Evolutionary conservation across 2,113 vertebrate genomes (phyloP).

Genomic region (Larimichthys crocea): DNA sequence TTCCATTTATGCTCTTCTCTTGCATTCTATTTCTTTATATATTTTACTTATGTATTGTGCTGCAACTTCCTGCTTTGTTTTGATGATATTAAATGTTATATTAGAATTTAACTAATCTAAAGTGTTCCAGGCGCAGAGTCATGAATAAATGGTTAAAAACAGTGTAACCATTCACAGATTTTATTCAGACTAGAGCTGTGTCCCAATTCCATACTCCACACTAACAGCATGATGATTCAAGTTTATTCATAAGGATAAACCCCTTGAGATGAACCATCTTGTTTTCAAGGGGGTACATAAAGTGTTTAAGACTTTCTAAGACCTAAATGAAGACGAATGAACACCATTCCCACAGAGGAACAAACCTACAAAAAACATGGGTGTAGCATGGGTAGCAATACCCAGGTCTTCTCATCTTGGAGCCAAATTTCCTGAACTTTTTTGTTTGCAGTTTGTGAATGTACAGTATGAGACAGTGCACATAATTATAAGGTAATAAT

Average conservation of each 20-base stretch:
- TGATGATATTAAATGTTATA: neutral
- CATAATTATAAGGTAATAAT: too few relatives aligned
- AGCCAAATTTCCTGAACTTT: too few relatives aligned
- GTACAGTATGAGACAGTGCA: too few relatives aligned
- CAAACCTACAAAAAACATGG: too few relatives aligned
- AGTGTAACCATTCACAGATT: neutral
- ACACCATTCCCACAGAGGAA: too few relatives aligned
- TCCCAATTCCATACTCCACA: neutral
- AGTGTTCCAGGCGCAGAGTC: neutral
- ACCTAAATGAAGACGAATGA: too few relatives aligned
- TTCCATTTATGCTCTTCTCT: neutral
- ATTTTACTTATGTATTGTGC: neutral
- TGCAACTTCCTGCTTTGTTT: neutral
- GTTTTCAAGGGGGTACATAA: too few relatives aligned
- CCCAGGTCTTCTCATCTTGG: too few relatives aligned
- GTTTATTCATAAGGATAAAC: neutral
- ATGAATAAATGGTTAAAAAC: neutral
- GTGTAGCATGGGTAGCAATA: too few relatives aligned
- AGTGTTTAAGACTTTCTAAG: too few relatives aligned
- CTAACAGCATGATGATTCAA: neutral
- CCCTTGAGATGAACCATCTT: too few relatives aligned
- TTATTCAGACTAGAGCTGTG: neutral
- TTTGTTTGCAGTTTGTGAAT: too few relatives aligned
- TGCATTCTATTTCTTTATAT: neutral
- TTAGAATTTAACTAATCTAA: slow-evolving; percentile 1